These are phyloP conservation scores for Parazoanthus darwini DNA, from an alignment of 92 coral and sea anemone genomes.

Conservation along the genomic window DNA sequence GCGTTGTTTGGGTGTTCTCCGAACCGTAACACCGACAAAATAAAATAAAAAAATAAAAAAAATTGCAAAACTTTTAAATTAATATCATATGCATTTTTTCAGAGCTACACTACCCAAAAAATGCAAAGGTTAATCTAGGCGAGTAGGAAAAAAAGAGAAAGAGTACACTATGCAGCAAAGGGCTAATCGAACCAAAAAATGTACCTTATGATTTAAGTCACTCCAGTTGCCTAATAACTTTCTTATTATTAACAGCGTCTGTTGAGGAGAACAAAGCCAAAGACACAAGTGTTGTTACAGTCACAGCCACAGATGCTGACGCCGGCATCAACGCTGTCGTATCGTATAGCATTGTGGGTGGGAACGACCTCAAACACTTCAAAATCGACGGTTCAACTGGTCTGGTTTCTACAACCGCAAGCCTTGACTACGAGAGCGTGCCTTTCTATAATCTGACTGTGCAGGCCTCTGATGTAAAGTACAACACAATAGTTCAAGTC, in stretches of 20 bases:
- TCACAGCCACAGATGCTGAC: slow-evolving; percentile 78
- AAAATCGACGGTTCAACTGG: slow-evolving; percentile 66
- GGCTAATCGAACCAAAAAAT: no score
- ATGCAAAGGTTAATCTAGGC: no score
- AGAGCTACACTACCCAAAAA: no score
- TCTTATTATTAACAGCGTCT: slow-evolving; percentile 43
- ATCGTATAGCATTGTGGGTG: slow-evolving; percentile 68
- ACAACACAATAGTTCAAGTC: slow-evolving; percentile 45
- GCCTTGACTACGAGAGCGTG: slow-evolving; percentile 71
- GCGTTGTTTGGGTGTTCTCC: no score
- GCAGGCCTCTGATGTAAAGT: slow-evolving; percentile 67
- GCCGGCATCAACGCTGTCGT: slow-evolving; percentile 66
- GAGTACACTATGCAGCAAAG: no score
- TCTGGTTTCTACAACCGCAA: slow-evolving; percentile 52
- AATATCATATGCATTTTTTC: no score
- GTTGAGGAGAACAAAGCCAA: slow-evolving; percentile 65
- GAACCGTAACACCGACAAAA: no score
- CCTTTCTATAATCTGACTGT: slow-evolving; percentile 59
- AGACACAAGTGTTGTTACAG: slow-evolving; percentile 55
- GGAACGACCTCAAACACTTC: slow-evolving; percentile 67
- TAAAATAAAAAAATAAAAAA: no score
- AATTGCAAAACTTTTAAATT: no score
- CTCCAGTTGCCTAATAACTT: not conserved
- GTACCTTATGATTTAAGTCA: no score
- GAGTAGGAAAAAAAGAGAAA: no score